phyloP scores from a whole-genome alignment of 2,113 vertebrate species.

The Pelecanoides urinatrix region DNA sequence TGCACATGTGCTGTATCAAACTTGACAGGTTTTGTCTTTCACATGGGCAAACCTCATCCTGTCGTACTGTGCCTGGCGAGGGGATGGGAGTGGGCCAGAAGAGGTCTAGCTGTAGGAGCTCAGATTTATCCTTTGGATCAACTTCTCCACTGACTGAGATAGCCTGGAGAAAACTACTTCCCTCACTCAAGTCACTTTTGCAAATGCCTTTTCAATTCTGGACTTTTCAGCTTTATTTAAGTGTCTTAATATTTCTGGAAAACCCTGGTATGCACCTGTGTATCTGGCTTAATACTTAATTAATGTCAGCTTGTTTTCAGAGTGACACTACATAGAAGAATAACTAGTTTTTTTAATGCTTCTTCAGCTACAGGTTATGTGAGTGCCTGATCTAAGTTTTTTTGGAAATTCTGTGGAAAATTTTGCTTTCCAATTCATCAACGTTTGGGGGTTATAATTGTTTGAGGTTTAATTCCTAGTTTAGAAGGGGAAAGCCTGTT shows the following conservation, averaged over 20 bases:
- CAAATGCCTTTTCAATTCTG: background rate
- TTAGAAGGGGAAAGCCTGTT: background rate
- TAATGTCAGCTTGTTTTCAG: background rate
- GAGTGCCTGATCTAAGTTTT: background rate
- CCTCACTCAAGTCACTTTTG: background rate
- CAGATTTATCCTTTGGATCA: background rate
- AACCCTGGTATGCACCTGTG: background rate
- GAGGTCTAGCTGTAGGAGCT: background rate
- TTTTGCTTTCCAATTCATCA: fast-evolving
- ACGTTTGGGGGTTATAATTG: background rate
- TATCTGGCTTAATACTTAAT: background rate
- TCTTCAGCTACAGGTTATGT: background rate
- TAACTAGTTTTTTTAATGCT: fast-evolving
- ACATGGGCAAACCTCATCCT: fast-evolving
- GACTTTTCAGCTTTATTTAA: background rate
- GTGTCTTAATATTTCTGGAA: background rate
- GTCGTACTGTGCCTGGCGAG: background rate
- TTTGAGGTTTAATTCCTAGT: background rate
- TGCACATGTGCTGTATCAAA: fast-evolving
- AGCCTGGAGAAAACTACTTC: background rate
- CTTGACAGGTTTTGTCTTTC: background rate
- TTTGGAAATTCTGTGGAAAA: background rate
- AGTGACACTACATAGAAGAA: background rate
- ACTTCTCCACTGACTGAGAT: background rate
- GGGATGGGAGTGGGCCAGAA: too few relatives aligned